These are phyloP conservation scores for Darevskia nairensis DNA, from an alignment of 2,797 vertebrate genomes.

Conservation along the genomic window DNA sequence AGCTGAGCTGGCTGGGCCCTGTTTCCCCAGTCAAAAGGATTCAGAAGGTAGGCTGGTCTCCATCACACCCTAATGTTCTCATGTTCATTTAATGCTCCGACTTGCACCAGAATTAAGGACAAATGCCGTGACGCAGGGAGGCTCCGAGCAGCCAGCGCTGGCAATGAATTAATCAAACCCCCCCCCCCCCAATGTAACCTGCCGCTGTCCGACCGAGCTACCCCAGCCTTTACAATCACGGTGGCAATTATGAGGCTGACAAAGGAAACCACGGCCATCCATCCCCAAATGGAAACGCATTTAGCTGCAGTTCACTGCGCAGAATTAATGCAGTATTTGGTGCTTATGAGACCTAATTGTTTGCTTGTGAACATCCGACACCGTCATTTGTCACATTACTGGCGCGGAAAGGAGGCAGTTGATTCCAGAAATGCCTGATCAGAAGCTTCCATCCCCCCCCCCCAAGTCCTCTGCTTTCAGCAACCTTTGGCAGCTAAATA, in stretches of 20 bases:
- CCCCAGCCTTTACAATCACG: constrained; percentile 46
- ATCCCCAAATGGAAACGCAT: constrained; percentile 65
- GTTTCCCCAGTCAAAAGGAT: constrained; percentile 39
- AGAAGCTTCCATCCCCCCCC: constrained; percentile 62
- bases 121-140: constrained; percentile 12
- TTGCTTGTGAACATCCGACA: constrained; percentile 72
- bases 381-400: constrained; percentile 72
- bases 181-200: constrained; percentile 67
- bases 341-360: constrained; percentile 74
- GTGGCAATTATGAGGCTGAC: constrained; percentile 64
- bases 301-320: constrained; percentile 74
- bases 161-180: constrained; percentile 68
- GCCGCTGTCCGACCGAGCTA: constrained; percentile 57
- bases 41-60: constrained; percentile 51
- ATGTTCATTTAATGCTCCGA: constrained; percentile 61
- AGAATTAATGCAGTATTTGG: constrained; percentile 74
- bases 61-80: constrained; percentile 52
- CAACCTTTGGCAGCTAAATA: constrained; percentile 54
- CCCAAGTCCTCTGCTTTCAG: constrained; percentile 49
- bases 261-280: constrained; percentile 63
- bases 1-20: constrained; percentile 53
- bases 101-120: constrained; percentile 61
- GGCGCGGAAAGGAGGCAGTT: constrained; percentile 56
- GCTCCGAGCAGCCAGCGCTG: neutral
- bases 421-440: constrained; percentile 51